Evolutionary conservation across 2,113 vertebrate species (phyloP).

Genomic region (Plecturocebus donacophilus): DNA sequence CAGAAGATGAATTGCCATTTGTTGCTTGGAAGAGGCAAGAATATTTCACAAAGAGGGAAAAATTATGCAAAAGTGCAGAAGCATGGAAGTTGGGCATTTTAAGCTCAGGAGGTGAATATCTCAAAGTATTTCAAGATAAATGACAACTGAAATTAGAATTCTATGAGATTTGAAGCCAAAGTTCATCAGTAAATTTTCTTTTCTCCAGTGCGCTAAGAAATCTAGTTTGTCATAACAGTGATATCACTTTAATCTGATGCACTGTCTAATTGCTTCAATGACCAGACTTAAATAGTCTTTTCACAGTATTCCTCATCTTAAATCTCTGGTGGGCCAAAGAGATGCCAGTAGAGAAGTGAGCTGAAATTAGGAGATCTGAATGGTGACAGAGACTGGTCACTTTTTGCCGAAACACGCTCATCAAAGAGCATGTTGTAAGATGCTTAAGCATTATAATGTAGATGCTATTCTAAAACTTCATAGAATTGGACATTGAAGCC

Average conservation of each 20-base stretch:
- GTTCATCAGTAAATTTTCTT: background rate
- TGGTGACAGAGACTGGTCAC: background rate
- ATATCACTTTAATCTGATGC: background rate
- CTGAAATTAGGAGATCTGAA: background rate
- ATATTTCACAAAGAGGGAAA: background rate
- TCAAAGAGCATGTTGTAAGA: background rate
- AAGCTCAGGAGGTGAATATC: background rate
- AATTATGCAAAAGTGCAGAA: background rate
- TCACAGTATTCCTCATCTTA: background rate
- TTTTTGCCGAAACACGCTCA: background rate
- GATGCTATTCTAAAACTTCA: background rate
- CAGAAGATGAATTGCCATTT: background rate
- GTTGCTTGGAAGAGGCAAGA: background rate
- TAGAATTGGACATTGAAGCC: background rate
- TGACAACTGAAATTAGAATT: background rate
- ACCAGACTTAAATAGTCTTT: constrained; percentile 1
- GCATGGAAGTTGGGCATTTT: background rate
- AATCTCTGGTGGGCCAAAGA: background rate
- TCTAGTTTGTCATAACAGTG: background rate
- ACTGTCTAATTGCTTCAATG: background rate
- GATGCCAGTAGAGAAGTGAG: background rate
- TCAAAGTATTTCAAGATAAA: background rate
- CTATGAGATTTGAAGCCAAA: background rate
- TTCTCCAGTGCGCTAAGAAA: background rate
- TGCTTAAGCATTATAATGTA: background rate